These are phyloP conservation scores for Scaptomyza graminum DNA, from an alignment of 1,140 invertebrate species.

Conservation along the genomic window DNA sequence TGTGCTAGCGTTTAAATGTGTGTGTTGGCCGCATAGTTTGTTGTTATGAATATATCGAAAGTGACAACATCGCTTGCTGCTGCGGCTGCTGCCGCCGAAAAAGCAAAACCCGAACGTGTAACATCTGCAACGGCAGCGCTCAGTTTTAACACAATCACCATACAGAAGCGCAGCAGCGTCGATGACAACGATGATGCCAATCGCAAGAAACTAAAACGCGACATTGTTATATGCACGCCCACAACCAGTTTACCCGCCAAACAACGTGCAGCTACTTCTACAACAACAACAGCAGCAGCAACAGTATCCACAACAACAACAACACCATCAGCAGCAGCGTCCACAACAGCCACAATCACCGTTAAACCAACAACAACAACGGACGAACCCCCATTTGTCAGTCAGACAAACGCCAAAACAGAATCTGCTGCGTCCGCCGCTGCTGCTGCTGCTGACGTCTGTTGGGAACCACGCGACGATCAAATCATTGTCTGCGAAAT, in stretches of 20 bases:
- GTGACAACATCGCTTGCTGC: conserved; percentile 79
- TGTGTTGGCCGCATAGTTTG: conserved; percentile 52
- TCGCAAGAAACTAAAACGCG: conserved; percentile 68
- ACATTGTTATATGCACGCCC: conserved; percentile 59
- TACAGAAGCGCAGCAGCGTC: conserved; percentile 68
- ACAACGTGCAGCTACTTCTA: conserved; percentile 43
- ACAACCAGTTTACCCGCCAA: conserved; percentile 66
- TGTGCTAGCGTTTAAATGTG: conserved; percentile 47
- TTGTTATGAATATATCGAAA: conserved; percentile 82
- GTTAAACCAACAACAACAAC: conserved; percentile 11
- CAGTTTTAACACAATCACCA: conserved; percentile 63
- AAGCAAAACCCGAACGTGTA: conserved; percentile 78
- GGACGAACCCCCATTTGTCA: conserved; percentile 31
- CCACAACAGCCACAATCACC: conserved; percentile 30
- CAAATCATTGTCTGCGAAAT: conserved; percentile 73
- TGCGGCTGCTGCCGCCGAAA: conserved; percentile 76
- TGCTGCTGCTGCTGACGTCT: conserved; percentile 14
- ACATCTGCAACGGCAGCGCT: conserved; percentile 59
- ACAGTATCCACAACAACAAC: conserved; percentile 15
- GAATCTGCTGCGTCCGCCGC: conserved; percentile 4
- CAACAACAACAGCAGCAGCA: conserved; percentile 24
- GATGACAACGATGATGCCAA: conserved; percentile 63
- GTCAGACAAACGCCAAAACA: conserved; percentile 25
- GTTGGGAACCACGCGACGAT: conserved; percentile 55
- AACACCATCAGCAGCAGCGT: conserved; percentile 9